phyloP scores from a whole-genome alignment of 2,113 vertebrate species.

The Tautogolabrus adspersus region DNA sequence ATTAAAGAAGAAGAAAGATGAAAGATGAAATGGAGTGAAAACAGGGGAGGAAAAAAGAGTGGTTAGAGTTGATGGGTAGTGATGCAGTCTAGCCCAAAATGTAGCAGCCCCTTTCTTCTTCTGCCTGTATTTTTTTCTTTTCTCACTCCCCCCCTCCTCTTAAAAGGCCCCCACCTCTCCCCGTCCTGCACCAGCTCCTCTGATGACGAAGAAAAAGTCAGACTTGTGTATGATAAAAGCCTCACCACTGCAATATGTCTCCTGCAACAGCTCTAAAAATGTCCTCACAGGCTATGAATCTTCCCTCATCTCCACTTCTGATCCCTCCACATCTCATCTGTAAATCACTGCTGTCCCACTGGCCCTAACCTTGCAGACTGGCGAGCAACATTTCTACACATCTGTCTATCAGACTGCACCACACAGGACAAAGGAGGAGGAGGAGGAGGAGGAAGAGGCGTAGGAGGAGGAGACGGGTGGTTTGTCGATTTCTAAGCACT shows the following conservation, averaged over 20 bases:
- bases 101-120: slow-evolving; percentile 42
- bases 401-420: slow-evolving; percentile 74
- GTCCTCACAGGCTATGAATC: slow-evolving; percentile 8
- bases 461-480: slow-evolving; percentile 23
- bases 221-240: slow-evolving; percentile 54
- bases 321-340: neutral
- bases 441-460: neutral
- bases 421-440: slow-evolving; percentile 62
- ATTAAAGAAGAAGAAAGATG: neutral
- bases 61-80: slow-evolving; percentile 31
- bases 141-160: neutral
- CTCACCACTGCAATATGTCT: slow-evolving; percentile 33
- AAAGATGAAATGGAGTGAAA: slow-evolving; percentile 6
- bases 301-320: neutral
- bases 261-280: slow-evolving; percentile 13
- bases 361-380: slow-evolving; percentile 62
- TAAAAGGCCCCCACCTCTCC: slow-evolving; percentile 37
- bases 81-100: slow-evolving; percentile 65
- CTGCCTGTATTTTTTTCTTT: slow-evolving; percentile 5
- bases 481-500: slow-evolving; percentile 21
- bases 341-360: slow-evolving; percentile 33
- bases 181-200: slow-evolving; percentile 68
- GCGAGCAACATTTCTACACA: slow-evolving; percentile 54
- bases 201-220: slow-evolving; percentile 65
- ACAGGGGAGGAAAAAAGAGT: slow-evolving; percentile 13